Base-by-base conservation (phyloP, 2,797 vertebrate species). In the Antrozous pallidus region DNA sequence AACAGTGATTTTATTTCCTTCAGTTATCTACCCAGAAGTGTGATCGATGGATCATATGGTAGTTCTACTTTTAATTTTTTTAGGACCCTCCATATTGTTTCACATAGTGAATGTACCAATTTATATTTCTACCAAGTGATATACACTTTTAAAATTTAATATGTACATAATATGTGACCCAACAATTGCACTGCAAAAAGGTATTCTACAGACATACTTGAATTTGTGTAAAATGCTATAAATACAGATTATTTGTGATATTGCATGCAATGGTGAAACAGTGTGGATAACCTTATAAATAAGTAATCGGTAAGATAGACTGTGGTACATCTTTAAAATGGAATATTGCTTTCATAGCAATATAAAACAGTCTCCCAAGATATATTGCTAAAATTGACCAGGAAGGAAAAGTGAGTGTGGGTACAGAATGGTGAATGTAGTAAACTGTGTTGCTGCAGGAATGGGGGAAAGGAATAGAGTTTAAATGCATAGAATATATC, bases 141-240 rank as follows among this genome's bases (percentile, higher is more conserved):
- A 92, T 71, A 69, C 80, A 70, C 51, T 81, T 96, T 94, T 73
- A 73, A 89, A 79, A 26, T 86, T 38, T 54, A 79, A 90, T 88
- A 71, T 80, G 65, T 42, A 74, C 38, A 31, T 18, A 12, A 6
- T 16, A n/a, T 6, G 22, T 67, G 61, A 89, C 87, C 94, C 83
- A 89, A 18, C 3, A 33, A 58, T 65, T 40, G 42, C 42, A 33
- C 54, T 17, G 54, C 58, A 33, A n/a, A 91, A 69, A 81, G 26
- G 33, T 24, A 47, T 36, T 13, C 54, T 81, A 26, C n/a, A 36
- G 8, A 51, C 31, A 9, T 24, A 54, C 49, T 65, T 71, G 49
- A 49, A 84, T 51, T 65, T 74, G 38, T 16, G 4, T 47, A 38
- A 61, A 83, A 69, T 26, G 12, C 6, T 69, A 20, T 33, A 26